Percentiles rank a stretch among this genome's conserved stretches.
These are phyloP conservation scores for Tetanocera ferruginea DNA, from an alignment of 2,888 invertebrate genomes.

Conservation along the genomic window DNA sequence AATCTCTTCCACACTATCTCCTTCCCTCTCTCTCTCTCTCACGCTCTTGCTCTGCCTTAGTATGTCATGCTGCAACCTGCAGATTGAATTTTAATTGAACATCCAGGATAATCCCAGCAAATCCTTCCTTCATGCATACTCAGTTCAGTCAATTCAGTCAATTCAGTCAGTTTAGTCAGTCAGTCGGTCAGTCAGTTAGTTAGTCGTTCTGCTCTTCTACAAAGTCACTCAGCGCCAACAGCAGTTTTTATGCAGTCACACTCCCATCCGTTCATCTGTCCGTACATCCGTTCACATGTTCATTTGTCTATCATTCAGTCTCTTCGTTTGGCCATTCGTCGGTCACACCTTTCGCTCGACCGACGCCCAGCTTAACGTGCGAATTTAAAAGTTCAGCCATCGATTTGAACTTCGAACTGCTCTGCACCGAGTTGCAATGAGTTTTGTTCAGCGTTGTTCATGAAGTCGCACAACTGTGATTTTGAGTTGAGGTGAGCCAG, in stretches of 20 bases:
- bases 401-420: constrained; percentile 18
- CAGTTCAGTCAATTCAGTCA: background rate
- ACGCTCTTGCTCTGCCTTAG: background rate
- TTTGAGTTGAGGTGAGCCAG: background rate
- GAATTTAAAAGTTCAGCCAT: constrained; percentile 22
- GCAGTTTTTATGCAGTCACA: background rate
- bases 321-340: background rate
- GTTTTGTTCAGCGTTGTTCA: background rate
- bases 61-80: constrained; percentile 19
- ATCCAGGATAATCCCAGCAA: constrained; percentile 51
- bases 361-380: background rate
- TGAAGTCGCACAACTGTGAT: background rate
- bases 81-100: constrained; percentile 51
- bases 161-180: background rate
- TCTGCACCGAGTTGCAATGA: background rate
- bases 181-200: background rate
- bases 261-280: background rate
- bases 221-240: constrained; percentile 24
- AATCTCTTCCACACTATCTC: background rate
- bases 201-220: background rate
- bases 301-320: background rate
- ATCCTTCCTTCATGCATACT: background rate
- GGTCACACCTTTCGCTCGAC: background rate
- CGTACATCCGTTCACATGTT: background rate
- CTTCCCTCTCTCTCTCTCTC: background rate